phyloP scores from a whole-genome alignment of 2,888 invertebrate species.

The Iphiclides podalirius region DNA sequence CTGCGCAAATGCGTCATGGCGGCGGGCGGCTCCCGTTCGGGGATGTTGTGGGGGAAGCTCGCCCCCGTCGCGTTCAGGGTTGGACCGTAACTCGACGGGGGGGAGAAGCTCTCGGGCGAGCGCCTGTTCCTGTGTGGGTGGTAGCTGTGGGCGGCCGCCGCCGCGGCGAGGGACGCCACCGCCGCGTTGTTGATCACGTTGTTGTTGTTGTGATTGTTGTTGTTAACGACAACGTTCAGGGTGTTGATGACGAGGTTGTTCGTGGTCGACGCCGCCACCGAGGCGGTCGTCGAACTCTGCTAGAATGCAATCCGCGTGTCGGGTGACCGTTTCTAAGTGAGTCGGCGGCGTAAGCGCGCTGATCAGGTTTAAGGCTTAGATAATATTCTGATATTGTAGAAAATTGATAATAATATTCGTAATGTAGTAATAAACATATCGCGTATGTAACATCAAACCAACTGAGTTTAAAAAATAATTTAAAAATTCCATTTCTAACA shows the following conservation, averaged over 20 bases:
- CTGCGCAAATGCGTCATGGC: constrained; percentile 74
- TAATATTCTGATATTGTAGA: too few species aligned
- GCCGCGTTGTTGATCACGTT: constrained; percentile 76
- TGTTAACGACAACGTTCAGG: constrained; percentile 74
- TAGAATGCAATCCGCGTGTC: constrained; percentile 24
- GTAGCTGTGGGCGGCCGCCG: constrained; percentile 73
- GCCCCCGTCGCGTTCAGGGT: constrained; percentile 67
- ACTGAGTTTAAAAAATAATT: too few species aligned
- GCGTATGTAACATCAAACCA: too few species aligned
- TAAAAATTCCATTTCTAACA: too few species aligned
- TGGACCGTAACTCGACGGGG: constrained; percentile 65
- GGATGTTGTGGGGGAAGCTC: constrained; percentile 63
- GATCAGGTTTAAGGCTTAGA: background rate
- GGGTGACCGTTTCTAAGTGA: background rate
- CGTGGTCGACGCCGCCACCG: constrained; percentile 73
- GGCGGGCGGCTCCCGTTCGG: constrained; percentile 65
- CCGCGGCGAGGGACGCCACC: constrained; percentile 72
- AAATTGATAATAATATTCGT: too few species aligned
- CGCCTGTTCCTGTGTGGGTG: constrained; percentile 71
- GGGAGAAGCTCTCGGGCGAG: constrained; percentile 69
- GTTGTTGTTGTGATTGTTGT: constrained; percentile 77
- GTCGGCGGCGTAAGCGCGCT: too few species aligned
- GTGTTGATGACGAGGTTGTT: constrained; percentile 78
- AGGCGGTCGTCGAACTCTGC: constrained; percentile 72
- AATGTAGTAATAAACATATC: too few species aligned